Conservation (phyloP, 1,140 invertebrate species). For the Drosophila bifasciata region DNA sequence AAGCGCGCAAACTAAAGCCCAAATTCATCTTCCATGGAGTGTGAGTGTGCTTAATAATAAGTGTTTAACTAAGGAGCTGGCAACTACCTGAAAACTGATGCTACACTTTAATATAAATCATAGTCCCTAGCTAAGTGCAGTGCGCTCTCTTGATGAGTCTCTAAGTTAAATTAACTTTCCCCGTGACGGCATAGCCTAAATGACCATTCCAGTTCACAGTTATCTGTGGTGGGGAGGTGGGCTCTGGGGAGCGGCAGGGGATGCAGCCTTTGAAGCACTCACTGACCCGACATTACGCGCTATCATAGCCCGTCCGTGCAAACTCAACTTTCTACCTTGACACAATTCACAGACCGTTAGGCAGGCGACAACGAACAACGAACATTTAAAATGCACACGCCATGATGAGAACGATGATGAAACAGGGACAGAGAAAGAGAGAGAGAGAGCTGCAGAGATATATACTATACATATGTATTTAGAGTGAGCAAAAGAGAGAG, state of each 20-base stretch:
- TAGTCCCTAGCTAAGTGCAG: not conserved
- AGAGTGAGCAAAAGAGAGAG: constrained; percentile 1
- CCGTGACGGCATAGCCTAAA: constrained; percentile 35
- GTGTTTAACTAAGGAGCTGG: no score
- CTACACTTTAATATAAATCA: constrained; percentile 16
- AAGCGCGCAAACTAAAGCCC: no score
- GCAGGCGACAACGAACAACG: constrained; percentile 62
- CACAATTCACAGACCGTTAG: constrained; percentile 74
- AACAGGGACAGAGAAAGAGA: not conserved
- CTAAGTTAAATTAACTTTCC: constrained; percentile 33
- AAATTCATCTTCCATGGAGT: no score
- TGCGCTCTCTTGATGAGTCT: not conserved
- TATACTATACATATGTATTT: no score
- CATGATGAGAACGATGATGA: constrained; percentile 33
- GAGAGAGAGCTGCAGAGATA: not conserved
- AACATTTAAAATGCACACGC: constrained; percentile 70
- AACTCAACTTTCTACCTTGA: constrained; percentile 62
- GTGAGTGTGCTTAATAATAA: no score
- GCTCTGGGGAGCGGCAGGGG: not conserved
- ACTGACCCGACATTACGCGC: constrained; percentile 46
- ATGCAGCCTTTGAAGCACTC: constrained; percentile 28
- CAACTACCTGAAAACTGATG: not conserved
- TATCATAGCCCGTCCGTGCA: constrained; percentile 29
- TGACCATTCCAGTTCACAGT: constrained; percentile 36
- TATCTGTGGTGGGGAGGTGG: constrained; percentile 22